These are phyloP conservation scores for Poicephalus gulielmi DNA, from an alignment of 2,113 vertebrate genomes.

Conservation along the genomic window DNA sequence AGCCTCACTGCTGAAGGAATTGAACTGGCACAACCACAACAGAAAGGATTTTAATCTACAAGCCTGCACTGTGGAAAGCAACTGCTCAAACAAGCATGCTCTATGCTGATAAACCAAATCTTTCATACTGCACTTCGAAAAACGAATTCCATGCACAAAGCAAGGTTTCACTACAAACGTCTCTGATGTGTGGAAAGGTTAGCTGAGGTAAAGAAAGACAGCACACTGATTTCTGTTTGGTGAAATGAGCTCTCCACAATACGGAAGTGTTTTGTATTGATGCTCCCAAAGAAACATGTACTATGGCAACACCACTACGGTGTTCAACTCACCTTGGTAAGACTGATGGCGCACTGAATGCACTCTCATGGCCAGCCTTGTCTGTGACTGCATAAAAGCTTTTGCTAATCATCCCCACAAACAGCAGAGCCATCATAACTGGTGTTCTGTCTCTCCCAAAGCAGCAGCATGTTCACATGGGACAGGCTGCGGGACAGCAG, in stretches of 20 bases:
- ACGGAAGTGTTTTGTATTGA: not conserved
- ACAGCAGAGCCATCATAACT: not conserved
- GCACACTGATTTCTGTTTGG: not conserved
- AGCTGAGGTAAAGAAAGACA: not conserved
- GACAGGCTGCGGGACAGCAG: not conserved
- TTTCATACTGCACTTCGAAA: not conserved
- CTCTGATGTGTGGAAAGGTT: not conserved
- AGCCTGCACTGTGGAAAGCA: not conserved
- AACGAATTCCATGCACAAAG: not conserved
- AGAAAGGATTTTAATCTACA: not conserved
- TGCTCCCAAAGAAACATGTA: not conserved
- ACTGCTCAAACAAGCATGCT: not conserved
- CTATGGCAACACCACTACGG: fast-evolving
- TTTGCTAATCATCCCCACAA: not conserved
- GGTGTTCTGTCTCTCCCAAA: not conserved
- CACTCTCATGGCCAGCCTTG: not conserved
- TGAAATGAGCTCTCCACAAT: not conserved
- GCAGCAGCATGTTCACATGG: fast-evolving
- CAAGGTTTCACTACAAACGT: not conserved
- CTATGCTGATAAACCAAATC: not conserved
- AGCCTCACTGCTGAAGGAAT: not conserved
- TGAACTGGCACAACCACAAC: not conserved
- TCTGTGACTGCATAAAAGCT: not conserved
- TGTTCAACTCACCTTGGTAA: not conserved
- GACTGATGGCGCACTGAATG: not conserved